A percentile compares a stretch with the other conserved stretches of the same genome.
Conservation (phyloP, 2,113 vertebrate genomes). For the Bufo bufo region DNA sequence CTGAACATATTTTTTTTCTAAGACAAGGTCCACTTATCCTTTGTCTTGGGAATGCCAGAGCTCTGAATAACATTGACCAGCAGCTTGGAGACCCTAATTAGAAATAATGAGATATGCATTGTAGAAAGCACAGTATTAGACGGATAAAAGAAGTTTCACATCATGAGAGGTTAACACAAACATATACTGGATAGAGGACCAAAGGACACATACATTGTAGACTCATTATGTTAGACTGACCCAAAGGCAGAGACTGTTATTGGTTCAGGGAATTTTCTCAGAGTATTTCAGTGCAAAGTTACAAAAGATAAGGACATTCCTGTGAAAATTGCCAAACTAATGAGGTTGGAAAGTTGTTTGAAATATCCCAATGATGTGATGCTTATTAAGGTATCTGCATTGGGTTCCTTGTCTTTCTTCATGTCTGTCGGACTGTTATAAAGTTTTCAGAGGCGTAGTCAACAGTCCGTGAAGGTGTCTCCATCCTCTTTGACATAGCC, state of each 20-base stretch:
- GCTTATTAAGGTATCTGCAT: conserved; percentile 84
- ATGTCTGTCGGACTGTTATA: conserved; percentile 76
- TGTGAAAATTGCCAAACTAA: conserved; percentile 81
- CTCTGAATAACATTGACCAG: conserved; percentile 64
- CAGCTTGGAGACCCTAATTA: conserved; percentile 78
- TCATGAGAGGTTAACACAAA: conserved; percentile 78
- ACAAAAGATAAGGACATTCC: conserved; percentile 77
- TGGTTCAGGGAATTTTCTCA: conserved; percentile 77
- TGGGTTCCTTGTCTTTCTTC: conserved; percentile 67
- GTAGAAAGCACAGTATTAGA: conserved; percentile 71
- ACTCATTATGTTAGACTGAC: conserved; percentile 85
- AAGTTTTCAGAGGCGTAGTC: conserved; percentile 85
- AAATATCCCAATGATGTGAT: conserved; percentile 85
- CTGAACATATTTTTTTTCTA: background rate
- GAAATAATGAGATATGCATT: conserved; percentile 81
- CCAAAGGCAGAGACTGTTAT: conserved; percentile 78
- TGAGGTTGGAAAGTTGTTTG: conserved; percentile 82
- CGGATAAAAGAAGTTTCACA: conserved; percentile 71
- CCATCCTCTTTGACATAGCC: conserved; percentile 83
- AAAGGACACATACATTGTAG: conserved; percentile 69
- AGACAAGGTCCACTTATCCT: conserved; percentile 59
- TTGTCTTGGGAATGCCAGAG: conserved; percentile 35
- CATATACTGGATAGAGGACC: conserved; percentile 71
- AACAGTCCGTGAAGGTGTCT: conserved; percentile 96
- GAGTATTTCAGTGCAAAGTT: conserved; percentile 78